Percentiles rank a stretch among this genome's conserved stretches.
phyloP scores from a whole-genome alignment of 2,113 vertebrate genomes.

The Gymnogyps californianus region DNA sequence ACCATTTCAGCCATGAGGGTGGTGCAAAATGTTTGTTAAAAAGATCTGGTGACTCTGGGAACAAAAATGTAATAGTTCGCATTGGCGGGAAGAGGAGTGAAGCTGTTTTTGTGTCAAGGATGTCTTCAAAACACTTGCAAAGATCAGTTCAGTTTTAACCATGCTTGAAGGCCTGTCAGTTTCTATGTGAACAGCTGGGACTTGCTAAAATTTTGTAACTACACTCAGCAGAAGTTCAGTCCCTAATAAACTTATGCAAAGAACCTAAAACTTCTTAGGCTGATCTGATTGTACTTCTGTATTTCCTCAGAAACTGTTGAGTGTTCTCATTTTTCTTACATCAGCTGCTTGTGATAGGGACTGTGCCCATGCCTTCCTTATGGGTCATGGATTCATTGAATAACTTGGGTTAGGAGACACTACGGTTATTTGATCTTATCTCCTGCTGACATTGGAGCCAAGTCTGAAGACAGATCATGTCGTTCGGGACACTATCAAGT shows the following conservation, averaged over 20 bases:
- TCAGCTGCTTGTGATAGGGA: neutral
- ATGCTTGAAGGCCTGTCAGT: neutral
- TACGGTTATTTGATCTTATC: neutral
- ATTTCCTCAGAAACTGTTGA: neutral
- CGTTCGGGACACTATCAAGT: neutral
- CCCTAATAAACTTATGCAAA: neutral
- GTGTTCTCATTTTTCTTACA: neutral
- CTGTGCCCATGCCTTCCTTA: neutral
- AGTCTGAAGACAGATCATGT: neutral
- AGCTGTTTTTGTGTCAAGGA: neutral
- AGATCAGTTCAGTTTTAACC: neutral
- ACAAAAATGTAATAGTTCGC: neutral
- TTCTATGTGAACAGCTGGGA: neutral
- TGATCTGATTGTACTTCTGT: neutral
- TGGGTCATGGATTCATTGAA: neutral
- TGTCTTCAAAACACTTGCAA: neutral
- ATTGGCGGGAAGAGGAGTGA: neutral
- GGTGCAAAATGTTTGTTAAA: neutral
- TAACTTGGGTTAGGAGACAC: neutral
- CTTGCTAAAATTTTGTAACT: neutral
- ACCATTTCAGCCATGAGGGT: neutral
- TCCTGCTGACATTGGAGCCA: neutral
- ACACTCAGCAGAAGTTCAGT: neutral
- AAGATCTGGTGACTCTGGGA: neutral
- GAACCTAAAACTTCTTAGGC: neutral